These are phyloP conservation scores for Latrodectus hesperus DNA, from an alignment of 2,888 invertebrate genomes.

Conservation along the genomic window DNA sequence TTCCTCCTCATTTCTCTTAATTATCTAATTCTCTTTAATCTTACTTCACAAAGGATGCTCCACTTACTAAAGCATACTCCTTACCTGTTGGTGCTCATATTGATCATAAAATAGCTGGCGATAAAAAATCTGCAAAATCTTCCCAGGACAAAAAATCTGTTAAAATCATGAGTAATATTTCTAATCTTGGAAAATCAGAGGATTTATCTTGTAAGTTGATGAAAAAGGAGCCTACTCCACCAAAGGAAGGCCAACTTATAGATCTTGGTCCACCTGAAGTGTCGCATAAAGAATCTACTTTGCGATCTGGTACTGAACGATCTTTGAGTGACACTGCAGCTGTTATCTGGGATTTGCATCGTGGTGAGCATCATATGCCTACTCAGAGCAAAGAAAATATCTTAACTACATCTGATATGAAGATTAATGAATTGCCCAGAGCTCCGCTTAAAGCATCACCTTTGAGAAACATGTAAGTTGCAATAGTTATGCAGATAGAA, in stretches of 20 bases:
- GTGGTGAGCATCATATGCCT: constrained; percentile 44
- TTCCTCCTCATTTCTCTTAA: constrained; percentile 15
- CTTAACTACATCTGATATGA: constrained; percentile 51
- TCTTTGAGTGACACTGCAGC: constrained; percentile 66
- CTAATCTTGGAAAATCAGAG: not conserved
- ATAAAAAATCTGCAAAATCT: constrained; percentile 38
- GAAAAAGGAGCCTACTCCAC: constrained; percentile 12
- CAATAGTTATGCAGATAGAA: not conserved
- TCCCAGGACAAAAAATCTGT: constrained; percentile 29
- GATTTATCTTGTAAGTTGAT: not conserved
- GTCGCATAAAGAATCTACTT: constrained; percentile 34
- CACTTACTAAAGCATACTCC: constrained; percentile 65
- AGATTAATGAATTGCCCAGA: constrained; percentile 63
- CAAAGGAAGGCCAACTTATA: constrained; percentile 9
- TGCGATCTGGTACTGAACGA: constrained; percentile 50
- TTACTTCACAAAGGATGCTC: constrained; percentile 48
- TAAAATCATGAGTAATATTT: constrained; percentile 10
- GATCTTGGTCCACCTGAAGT: constrained; percentile 9
- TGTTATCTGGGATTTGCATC: constrained; percentile 63
- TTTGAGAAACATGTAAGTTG: constrained; percentile 68
- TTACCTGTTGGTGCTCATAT: constrained; percentile 61
- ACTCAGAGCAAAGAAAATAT: constrained; percentile 52
- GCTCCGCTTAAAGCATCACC: constrained; percentile 57
- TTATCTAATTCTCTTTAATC: constrained; percentile 27
- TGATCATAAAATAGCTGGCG: constrained; percentile 33